phyloP scores from a whole-genome alignment of 1,140 invertebrate species.

The Cyclargus thomasi region DNA sequence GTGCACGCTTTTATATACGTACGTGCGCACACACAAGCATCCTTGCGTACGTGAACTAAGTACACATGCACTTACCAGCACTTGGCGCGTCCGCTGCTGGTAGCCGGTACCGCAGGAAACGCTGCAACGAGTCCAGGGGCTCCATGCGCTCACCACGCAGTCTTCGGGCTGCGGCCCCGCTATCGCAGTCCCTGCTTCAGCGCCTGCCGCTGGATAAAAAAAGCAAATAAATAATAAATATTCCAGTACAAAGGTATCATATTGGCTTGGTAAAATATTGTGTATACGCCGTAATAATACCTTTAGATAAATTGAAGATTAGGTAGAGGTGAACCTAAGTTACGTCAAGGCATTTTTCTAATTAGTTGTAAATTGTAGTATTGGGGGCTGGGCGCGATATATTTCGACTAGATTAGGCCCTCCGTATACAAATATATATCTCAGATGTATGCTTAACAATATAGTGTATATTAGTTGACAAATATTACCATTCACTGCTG shows the following conservation, averaged over 20 bases:
- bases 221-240: too few species aligned
- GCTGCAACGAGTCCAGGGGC: slow-evolving; percentile 81
- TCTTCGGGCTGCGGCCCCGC: slow-evolving; percentile 26
- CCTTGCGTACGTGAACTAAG: not conserved
- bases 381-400: too few species aligned
- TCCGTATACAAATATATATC: too few species aligned
- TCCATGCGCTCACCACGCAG: slow-evolving; percentile 78
- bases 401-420: too few species aligned
- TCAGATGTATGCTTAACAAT: too few species aligned
- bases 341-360: too few species aligned
- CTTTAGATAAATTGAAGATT: too few species aligned
- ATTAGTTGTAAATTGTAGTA: too few species aligned
- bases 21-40: not conserved
- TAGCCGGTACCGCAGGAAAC: slow-evolving; percentile 77
- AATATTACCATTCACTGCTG: not conserved
- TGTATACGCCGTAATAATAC: too few species aligned
- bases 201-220: not conserved
- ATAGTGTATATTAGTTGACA: not conserved
- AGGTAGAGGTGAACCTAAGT: too few species aligned
- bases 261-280: too few species aligned
- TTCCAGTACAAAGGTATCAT: too few species aligned
- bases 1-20: not conserved
- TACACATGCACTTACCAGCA: slow-evolving; percentile 45
- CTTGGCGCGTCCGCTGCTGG: slow-evolving; percentile 75
- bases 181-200: not conserved